These are phyloP conservation scores for Perizoma affinitatum DNA, from an alignment of 2,888 invertebrate genomes.

Conservation along the genomic window DNA sequence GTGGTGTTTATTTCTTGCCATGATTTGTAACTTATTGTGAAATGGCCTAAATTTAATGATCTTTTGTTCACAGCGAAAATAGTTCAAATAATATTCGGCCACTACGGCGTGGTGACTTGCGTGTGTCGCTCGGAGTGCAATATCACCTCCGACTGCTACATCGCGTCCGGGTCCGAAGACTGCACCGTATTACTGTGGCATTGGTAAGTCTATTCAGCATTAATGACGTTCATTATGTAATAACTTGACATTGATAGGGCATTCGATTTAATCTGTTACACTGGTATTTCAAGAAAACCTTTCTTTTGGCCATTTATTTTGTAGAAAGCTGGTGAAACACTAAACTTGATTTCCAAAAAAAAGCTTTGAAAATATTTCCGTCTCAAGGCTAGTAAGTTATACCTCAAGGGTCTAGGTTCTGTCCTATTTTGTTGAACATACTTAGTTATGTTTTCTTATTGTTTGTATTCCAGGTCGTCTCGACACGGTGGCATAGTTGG, in stretches of 20 bases:
- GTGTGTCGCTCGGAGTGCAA: conserved; percentile 98
- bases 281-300: background rate
- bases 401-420: conserved; percentile 1
- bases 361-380: no score
- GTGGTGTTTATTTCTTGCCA: no score
- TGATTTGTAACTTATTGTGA: background rate
- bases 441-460: background rate
- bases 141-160: conserved; percentile 99
- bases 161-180: conserved; percentile 98
- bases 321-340: no score
- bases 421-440: background rate
- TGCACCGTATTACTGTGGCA: conserved; percentile 99
- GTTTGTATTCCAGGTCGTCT: conserved; percentile 80
- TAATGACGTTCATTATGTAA: background rate
- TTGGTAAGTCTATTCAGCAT: conserved; percentile 86
- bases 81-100: conserved; percentile 99
- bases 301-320: no score
- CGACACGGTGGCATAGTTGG: conserved; percentile 98
- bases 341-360: no score
- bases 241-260: background rate
- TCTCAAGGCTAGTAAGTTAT: background rate
- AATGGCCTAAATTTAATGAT: background rate
- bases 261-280: background rate
- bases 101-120: conserved; percentile 99
- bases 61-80: conserved; percentile 90